Base-by-base conservation (phyloP, 2,888 invertebrate genomes). In the Petrolisthes cinctipes region DNA sequence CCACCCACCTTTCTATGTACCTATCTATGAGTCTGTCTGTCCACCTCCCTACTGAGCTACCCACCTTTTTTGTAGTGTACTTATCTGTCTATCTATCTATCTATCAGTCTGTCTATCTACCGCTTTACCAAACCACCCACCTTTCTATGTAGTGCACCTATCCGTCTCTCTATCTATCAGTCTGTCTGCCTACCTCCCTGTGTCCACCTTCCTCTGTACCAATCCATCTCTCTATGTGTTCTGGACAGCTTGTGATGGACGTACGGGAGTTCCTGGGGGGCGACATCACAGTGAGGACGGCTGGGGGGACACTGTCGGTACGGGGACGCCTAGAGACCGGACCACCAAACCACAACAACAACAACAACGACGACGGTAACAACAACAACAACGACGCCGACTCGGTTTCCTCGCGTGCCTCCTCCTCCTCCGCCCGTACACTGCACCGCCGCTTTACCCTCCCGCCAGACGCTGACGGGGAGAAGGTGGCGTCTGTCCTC, bases 181-280 rank as follows among this genome's bases (percentile, higher is more conserved):
- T 37, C 37, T 37, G 37, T 37, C 1, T 37, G 37, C 2, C 37
- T 37, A 37, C 37, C 2, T 37, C 37, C 37, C 37, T 37, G 37
- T 37, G 37, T 37, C 2, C 0, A 37, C 37, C 2, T 37, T 37
- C 37, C 37, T 37, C 37, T 37, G 37, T 37, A 37, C 37, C 37
- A 37, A 37, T 37, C 37, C 37, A 37, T 37, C 37, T 37, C 37
- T 37, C 37, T 37, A 2, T 37, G 37, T 37, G 37, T 37, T 37
- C 1, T 37, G 37, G 37, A 37, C 37, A 90, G 90, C 82, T 90
- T 81, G 87, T 90, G 71, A 90, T 90, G 90, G 90, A 90, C 86
- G 90, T 90, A 5, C 56, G 88, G 17, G 90, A 90, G 61, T 90
- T 90, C 80, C 82, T 86, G 17, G 90, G 90, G 1, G 90, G 90